phyloP scores from a whole-genome alignment of 2,113 vertebrate species.

The Gymnocephalus cernua region DNA sequence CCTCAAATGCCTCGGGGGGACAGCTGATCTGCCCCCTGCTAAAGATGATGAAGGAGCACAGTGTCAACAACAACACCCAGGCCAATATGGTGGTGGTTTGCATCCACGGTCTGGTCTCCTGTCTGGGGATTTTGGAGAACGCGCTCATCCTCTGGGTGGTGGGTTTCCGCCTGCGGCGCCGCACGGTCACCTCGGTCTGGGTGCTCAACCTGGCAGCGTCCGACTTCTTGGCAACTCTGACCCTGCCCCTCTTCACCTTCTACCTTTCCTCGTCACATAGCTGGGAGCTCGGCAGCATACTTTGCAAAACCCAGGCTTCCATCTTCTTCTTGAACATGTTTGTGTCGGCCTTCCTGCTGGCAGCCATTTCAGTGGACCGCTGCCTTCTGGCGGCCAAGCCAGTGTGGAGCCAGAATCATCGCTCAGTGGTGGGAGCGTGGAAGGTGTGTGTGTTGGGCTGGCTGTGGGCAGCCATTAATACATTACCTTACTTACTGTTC shows the following conservation, averaged over 20 bases:
- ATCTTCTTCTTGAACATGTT: conserved; percentile 94
- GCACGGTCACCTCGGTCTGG: conserved; percentile 91
- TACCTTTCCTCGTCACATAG: conserved; percentile 85
- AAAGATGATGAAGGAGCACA: conserved; percentile 63
- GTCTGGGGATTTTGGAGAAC: conserved; percentile 90
- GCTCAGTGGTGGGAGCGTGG: conserved; percentile 82
- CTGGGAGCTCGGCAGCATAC: conserved; percentile 88
- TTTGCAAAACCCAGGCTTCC: conserved; percentile 89
- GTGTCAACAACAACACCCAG: conserved; percentile 48
- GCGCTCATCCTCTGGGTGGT: conserved; percentile 89
- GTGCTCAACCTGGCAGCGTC: conserved; percentile 92
- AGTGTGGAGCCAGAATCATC: conserved; percentile 92
- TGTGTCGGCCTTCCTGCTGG: conserved; percentile 91
- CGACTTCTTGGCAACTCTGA: conserved; percentile 92
- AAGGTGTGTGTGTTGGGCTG: conserved; percentile 85
- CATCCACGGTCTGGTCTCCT: conserved; percentile 81
- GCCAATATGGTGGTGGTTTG: conserved; percentile 72
- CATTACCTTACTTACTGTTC: conserved; percentile 87
- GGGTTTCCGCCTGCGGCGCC: conserved; percentile 87
- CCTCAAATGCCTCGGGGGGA: neutral
- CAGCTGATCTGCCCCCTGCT: conserved; percentile 70
- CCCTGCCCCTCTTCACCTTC: conserved; percentile 88
- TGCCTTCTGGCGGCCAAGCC: conserved; percentile 89
- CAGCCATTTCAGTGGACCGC: conserved; percentile 92
- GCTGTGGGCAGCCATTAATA: conserved; percentile 85